Conservation (phyloP, 2,113 vertebrate species). For the Sialia sialis region DNA sequence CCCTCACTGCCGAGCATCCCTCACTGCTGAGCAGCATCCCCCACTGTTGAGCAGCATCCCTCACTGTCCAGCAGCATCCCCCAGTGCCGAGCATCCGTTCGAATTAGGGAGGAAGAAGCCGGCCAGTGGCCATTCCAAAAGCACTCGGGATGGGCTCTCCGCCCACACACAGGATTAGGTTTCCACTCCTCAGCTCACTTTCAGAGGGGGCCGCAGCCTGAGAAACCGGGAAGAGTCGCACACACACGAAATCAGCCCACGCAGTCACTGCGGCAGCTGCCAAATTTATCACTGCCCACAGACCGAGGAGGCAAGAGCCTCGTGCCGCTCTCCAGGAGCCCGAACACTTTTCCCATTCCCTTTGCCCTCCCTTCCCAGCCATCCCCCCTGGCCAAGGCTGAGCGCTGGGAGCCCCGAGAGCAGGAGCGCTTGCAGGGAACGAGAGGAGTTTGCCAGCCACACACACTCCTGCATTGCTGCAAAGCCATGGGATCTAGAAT, state of each 20-base stretch:
- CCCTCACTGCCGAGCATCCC: no score
- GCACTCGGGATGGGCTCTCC: neutral
- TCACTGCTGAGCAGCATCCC: no score
- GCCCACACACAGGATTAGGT: neutral
- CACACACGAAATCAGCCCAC: neutral
- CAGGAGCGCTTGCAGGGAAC: no score
- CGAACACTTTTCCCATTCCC: neutral
- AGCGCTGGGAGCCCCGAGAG: neutral
- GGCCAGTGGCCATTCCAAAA: neutral
- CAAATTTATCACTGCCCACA: neutral
- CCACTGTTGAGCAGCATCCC: no score
- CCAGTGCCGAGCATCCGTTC: fast-evolving
- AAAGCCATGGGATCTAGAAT: neutral
- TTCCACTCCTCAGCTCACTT: neutral
- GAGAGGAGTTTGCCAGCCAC: fast-evolving
- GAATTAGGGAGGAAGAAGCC: neutral
- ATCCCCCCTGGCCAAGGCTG: fast-evolving
- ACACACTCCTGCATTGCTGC: fast-evolving
- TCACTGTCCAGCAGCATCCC: neutral
- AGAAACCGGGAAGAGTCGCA: neutral
- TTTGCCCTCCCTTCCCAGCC: neutral
- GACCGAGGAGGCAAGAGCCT: neutral
- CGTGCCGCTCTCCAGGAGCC: neutral
- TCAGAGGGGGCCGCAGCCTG: neutral
- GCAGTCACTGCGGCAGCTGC: neutral